Evolutionary conservation across 2,888 invertebrate species (phyloP), one percentile per base, ranked within the genome.

Genomic region (Oscheius sp.): DNA sequence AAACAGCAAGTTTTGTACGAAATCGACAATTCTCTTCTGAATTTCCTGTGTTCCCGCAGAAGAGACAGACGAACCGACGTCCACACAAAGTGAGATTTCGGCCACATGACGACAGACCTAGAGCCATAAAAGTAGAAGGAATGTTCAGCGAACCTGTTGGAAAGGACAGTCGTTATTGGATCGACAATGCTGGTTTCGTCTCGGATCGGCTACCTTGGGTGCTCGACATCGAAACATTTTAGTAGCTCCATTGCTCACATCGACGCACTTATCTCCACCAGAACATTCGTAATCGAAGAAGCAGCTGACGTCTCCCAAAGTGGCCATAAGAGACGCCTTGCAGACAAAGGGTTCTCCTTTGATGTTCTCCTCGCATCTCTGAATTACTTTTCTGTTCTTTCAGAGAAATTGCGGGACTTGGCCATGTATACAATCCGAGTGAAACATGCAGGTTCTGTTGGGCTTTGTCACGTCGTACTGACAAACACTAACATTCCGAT

Each of bases 281-380:
- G 82, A 82, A 58, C 82, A 82, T 59, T 82, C 78, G 35, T 79
- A 82, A 48, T 82, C 82, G 53, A 78, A 82, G 42, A 79, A 70
- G 53, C 82, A 82, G 10, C 32, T 33, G 33, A 79, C 51, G 1
- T 74, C 37, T 7, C 79, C 81, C 51, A 77, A 48, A 1, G 81
- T 76, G 10, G 82, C 82, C 3, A 50, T 35, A 29, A 77, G 70
- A 13, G 76, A 74, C 11, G 78, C 60, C 37, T 73, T 63, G 33
- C 82, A 82, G 1, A 70, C 53, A 35, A 70, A 60, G 3, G 48
- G 55, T 33, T 68, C 57, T 37, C 62, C 62, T n/a, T 66, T 70
- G 3, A n/a, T 10, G 35, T 59, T 51, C 42, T 62, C 48, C 33
- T 57, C 50, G 58, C 74, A 74, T 7, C 50, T 55, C 68, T 66